Evolutionary conservation across 2,888 invertebrate genomes (phyloP), one percentile per base, ranked within the genome.

Genomic region (Lithophane semibrunnea): DNA sequence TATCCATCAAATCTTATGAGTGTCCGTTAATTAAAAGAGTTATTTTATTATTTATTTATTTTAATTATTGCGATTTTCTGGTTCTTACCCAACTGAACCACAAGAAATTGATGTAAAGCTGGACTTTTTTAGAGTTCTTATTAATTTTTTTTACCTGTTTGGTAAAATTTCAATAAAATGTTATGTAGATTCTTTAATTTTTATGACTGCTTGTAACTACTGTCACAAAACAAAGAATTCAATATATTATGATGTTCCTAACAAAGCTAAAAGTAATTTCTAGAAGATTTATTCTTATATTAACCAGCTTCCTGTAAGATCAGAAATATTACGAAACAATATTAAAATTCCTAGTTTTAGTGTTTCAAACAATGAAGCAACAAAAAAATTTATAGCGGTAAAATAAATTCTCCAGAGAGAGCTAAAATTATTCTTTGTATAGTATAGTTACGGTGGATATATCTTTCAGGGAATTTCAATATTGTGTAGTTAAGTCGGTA

Each of bases 371-470:
- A 81, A 81, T 79, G 67, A 75, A 79, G 73, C 63, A 79, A 63
- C 79, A 64, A 77, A 75, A 73, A 81, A 77, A 77, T 72, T 69
- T 72, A 71, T 79, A 52, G 65, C 37, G 61, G 56, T 66, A 70
- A 79, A 77, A 85, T 78, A 83, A 79, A 86, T 81, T 79, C 82
- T 75, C 68, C 47, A 44, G 60, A 70, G 76, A 66, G n/a, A 73
- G 72, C 77, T 86, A 79, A 86, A 86, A 86, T 86, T 86, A 79
- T 84, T 82, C 79, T n/a, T n/a, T n/a, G n/a, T n/a, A n/a, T n/a
- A n/a, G n/a, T n/a, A n/a, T n/a, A n/a, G n/a, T n/a, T n/a, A n/a
- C n/a, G 65, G 37, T 37, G 70, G 64, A 54, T 80, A 66, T 49
- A 29, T 71, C 58, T 82, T 77, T 68, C 61, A 66, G 54, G 13